A percentile compares a stretch with the other conserved stretches of the same genome.
Evolutionary conservation across 2,888 invertebrate species (phyloP).

Genomic region (Drosophila ustulata): DNA sequence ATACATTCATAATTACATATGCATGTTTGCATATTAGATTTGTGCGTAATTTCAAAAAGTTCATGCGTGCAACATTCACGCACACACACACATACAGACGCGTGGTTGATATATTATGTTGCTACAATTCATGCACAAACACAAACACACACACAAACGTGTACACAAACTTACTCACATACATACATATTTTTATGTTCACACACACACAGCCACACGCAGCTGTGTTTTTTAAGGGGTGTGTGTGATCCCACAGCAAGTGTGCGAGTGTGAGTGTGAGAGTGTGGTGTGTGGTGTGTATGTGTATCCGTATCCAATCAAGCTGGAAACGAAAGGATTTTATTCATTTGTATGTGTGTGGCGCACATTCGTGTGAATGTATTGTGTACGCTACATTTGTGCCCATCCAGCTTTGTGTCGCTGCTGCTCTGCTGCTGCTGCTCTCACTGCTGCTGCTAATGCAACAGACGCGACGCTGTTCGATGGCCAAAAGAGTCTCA

Average conservation of each 20-base stretch:
- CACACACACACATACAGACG: constrained; percentile 7
- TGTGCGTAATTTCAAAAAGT: constrained; percentile 24
- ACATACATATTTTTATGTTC: constrained; percentile 13
- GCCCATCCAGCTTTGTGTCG: constrained; percentile 25
- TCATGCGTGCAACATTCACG: constrained; percentile 11
- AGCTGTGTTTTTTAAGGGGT: constrained; percentile 32
- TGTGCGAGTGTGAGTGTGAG: constrained; percentile 4
- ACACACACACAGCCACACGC: constrained; percentile 7
- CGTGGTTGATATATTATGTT: constrained; percentile 18
- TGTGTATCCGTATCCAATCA: constrained; percentile 25
- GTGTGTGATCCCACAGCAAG: constrained; percentile 24
- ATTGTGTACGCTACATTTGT: constrained; percentile 21
- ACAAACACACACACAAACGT: constrained; percentile 18
- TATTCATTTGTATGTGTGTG: constrained; percentile 23
- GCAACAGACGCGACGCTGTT: constrained; percentile 32
- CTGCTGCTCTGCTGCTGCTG: constrained; percentile 18
- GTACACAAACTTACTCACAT: constrained; percentile 14
- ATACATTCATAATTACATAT: constrained; percentile 20
- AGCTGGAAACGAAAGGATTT: constrained; percentile 39
- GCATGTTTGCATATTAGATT: constrained; percentile 21
- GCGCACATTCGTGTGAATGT: constrained; percentile 12
- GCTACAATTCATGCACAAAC: constrained; percentile 26
- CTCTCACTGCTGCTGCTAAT: constrained; percentile 13
- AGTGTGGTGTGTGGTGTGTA: constrained; percentile 5
- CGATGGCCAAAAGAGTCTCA: constrained; percentile 20